A percentile compares a stretch with the other conserved stretches of the same genome.
phyloP scores from a whole-genome alignment of 2,113 vertebrate genomes.

The Rhinogobius similis region DNA sequence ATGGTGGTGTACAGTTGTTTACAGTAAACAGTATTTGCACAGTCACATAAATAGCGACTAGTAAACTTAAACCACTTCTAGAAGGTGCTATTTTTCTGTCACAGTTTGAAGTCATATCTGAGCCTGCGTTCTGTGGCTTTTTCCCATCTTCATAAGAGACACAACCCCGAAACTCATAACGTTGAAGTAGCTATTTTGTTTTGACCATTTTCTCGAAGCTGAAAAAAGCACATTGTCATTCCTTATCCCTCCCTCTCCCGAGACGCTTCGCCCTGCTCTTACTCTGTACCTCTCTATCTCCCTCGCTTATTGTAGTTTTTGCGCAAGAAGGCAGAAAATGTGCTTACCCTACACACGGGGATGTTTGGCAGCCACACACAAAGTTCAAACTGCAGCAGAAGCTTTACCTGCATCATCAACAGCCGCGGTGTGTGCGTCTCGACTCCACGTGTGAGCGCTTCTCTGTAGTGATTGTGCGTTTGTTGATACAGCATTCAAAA shows the following conservation, averaged over 20 bases:
- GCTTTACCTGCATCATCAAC: slow-evolving; percentile 61
- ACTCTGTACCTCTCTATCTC: neutral
- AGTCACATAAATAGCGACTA: neutral
- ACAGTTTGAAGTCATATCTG: slow-evolving; percentile 12
- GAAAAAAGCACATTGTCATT: slow-evolving; percentile 47
- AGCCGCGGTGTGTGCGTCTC: slow-evolving; percentile 19
- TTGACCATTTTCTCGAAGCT: slow-evolving; percentile 35
- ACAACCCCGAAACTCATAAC: neutral
- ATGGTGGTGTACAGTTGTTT: neutral
- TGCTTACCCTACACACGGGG: slow-evolving; percentile 67
- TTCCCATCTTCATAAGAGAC: neutral
- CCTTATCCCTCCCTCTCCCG: slow-evolving; percentile 17
- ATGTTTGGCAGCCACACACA: slow-evolving; percentile 63
- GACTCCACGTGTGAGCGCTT: slow-evolving; percentile 3
- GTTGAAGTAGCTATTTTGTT: slow-evolving; percentile 5
- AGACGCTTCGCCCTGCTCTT: neutral
- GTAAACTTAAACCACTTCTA: slow-evolving; percentile 11
- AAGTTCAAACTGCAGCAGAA: slow-evolving; percentile 63
- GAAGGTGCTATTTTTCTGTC: neutral
- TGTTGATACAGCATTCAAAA: slow-evolving; percentile 46
- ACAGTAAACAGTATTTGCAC: slow-evolving; percentile 1
- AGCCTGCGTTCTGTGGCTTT: neutral
- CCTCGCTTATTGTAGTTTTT: slow-evolving; percentile 67
- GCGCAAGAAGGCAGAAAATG: slow-evolving; percentile 73
- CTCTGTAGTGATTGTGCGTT: slow-evolving; percentile 3